phyloP scores from a whole-genome alignment of 1,140 invertebrate genomes.

The Eriosoma lanigerum region DNA sequence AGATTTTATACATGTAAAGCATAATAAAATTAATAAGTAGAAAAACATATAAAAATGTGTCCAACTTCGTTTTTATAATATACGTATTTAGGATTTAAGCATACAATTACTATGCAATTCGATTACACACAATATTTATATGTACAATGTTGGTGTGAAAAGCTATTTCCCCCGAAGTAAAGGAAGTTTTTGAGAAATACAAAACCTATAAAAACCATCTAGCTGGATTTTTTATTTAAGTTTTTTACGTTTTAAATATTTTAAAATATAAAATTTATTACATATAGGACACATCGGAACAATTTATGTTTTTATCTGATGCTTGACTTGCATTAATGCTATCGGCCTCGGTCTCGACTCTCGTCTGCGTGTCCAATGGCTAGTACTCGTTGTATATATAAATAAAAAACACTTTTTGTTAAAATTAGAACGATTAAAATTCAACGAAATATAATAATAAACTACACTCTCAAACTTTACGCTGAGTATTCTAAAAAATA shows the following conservation, averaged over 20 bases:
- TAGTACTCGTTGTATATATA: background rate
- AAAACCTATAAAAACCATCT: background rate
- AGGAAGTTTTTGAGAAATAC: background rate
- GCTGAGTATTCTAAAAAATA: background rate
- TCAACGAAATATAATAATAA: background rate
- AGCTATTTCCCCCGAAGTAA: background rate
- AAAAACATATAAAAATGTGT: no score
- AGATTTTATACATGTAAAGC: no score
- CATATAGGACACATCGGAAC: background rate
- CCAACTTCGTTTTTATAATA: no score
- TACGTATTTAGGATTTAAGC: no score
- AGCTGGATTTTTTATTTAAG: background rate
- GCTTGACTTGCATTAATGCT: conserved; percentile 17
- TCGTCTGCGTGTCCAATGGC: background rate
- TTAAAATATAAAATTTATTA: conserved; percentile 38
- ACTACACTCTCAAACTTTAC: background rate
- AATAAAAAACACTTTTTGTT: conserved; percentile 21
- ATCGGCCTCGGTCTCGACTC: conserved; percentile 11
- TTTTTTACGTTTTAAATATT: conserved; percentile 8
- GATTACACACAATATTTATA: no score
- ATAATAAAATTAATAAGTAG: no score
- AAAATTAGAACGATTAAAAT: background rate
- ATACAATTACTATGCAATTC: no score
- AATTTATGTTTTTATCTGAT: conserved; percentile 32
- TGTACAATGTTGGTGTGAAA: conserved; percentile 13